A percentile compares a stretch with the other conserved stretches of the same genome.
These are phyloP conservation scores for Argynnis bischoffii DNA, from an alignment of 2,888 invertebrate genomes.

Conservation along the genomic window DNA sequence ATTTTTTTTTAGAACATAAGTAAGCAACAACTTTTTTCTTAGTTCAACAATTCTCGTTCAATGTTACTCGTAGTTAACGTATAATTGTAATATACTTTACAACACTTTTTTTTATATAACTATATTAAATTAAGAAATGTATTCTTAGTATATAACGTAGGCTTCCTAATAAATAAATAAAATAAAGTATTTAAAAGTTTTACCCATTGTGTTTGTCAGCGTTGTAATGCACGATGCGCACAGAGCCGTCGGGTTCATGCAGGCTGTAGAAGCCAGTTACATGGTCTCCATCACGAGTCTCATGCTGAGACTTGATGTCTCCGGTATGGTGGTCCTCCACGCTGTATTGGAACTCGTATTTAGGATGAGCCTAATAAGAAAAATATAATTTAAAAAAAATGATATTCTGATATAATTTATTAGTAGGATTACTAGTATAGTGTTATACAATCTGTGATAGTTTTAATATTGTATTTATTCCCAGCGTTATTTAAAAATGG, in stretches of 20 bases:
- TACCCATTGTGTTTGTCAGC: constrained; percentile 79
- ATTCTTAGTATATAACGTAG: no score
- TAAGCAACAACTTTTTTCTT: no score
- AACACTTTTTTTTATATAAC: no score
- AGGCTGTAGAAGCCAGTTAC: constrained; percentile 82
- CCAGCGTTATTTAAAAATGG: no score
- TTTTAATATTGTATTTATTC: background rate
- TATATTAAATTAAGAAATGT: no score
- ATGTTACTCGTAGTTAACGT: no score
- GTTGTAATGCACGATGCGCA: constrained; percentile 79
- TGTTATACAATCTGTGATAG: no score
- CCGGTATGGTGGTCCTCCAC: constrained; percentile 65
- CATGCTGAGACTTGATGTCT: constrained; percentile 71
- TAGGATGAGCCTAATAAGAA: constrained; percentile 33
- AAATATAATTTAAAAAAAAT: background rate
- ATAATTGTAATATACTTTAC: no score
- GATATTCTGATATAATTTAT: background rate
- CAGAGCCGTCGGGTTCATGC: constrained; percentile 80
- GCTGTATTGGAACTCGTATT: constrained; percentile 70
- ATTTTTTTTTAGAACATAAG: no score
- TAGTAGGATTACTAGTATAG: background rate
- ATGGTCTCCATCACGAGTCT: constrained; percentile 65
- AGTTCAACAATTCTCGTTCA: no score
- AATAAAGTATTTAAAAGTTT: background rate
- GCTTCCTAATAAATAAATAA: no score